Evolutionary conservation across 2,888 invertebrate genomes (phyloP), one percentile per base, ranked within the genome.

Genomic region (Macrophya alboannulata): DNA sequence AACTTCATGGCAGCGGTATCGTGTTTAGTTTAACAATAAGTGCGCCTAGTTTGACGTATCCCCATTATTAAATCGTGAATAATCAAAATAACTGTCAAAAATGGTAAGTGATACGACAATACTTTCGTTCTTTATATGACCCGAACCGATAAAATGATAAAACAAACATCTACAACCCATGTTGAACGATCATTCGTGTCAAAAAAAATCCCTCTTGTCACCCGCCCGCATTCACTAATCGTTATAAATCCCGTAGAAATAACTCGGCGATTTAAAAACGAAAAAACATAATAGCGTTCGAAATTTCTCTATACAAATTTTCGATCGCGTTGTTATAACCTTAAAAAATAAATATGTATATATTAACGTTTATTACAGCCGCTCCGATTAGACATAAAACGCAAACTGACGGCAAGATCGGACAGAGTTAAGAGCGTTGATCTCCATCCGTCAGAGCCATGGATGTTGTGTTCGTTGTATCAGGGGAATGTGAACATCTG

Each of bases 401-500:
- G 99, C 92, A 99, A 98, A 94, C 95, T 99, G 93, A 98, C 99
- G 85, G 99, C 99, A 84, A 96, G 99, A 89, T 99, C 99, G 10
- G 99, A 99, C 94, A 96, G 99, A 89, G 99, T 99, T 82, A 99
- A 99, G 95, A 98, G 98, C 94, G 98, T 99, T 15, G 99, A 99
- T 94, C 96, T 99, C 89, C 99, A 99, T 94, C 99, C 99, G 0
- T 96, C 97, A 65, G 99, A 99, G 93, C 99, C 99, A 89, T 99
- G 99, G 99, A 98, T 99, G 96, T 95, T 99, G 84, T 99, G 99
- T 90, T 98, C 99, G 62, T 95, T 99, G 51, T 99, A 99, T 95
- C 99, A 99, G 94, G 99, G 99, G 90, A 98, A 99, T 94, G 99
- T 99, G 90, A 99, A 99, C 95, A 98, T 99, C 92, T 99, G 99